These are phyloP conservation scores for Calidris pugnax DNA, from an alignment of 2,113 vertebrate species.

Conservation along the genomic window DNA sequence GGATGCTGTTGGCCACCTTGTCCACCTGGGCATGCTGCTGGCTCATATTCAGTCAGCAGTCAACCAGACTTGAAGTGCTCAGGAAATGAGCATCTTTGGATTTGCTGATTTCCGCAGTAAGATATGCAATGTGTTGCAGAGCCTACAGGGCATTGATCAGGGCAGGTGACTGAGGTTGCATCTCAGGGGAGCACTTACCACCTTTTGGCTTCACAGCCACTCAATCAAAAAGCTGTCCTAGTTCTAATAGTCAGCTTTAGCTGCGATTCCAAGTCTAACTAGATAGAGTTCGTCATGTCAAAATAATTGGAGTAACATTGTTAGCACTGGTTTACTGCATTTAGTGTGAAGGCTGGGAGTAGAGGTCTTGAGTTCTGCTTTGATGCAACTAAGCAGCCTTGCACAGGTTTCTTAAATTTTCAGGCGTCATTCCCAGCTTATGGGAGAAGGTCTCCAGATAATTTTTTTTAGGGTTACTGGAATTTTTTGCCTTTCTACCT, in stretches of 20 bases:
- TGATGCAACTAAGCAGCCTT: neutral
- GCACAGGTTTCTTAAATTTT: neutral
- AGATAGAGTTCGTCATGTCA: neutral
- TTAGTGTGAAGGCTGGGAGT: neutral
- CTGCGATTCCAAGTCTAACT: neutral
- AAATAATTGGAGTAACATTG: neutral
- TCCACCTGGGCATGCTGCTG: no score
- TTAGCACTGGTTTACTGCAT: neutral
- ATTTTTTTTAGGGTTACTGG: neutral
- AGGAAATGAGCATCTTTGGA: neutral
- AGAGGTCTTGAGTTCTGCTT: neutral
- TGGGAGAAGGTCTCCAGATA: neutral
- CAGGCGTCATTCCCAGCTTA: neutral
- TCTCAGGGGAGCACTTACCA: neutral
- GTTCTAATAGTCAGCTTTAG: neutral
- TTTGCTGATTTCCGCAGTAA: neutral
- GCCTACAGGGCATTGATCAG: fast-evolving
- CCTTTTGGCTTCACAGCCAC: neutral
- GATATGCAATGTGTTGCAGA: neutral
- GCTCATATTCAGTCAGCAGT: no score
- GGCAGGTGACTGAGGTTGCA: neutral
- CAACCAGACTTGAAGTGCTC: neutral
- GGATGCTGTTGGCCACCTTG: no score
- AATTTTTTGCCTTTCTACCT: neutral
- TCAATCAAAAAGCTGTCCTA: neutral